A percentile compares a stretch with the other conserved stretches of the same genome.
Evolutionary conservation across 2,113 vertebrate genomes (phyloP).

Genomic region (Lophochroa leadbeateri): DNA sequence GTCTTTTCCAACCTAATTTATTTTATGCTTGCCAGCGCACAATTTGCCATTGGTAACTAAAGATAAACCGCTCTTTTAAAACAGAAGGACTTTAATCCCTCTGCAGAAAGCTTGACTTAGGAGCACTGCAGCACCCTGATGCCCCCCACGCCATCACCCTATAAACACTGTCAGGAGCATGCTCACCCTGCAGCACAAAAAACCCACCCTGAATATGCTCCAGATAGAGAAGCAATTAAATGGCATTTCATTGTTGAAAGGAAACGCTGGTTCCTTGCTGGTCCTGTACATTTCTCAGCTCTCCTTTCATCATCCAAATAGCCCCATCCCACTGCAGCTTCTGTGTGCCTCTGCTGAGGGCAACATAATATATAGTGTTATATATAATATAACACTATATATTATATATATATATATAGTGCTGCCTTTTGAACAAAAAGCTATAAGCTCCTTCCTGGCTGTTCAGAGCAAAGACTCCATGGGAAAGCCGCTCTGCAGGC

Average conservation of each 20-base stretch:
- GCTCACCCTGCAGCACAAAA: neutral
- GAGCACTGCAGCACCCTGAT: accelerated
- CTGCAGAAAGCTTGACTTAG: neutral
- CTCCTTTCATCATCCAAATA: neutral
- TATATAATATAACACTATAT: neutral
- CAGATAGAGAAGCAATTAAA: accelerated
- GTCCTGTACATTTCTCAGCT: neutral
- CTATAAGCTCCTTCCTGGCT: neutral
- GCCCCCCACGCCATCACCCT: neutral
- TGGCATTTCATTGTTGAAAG: accelerated
- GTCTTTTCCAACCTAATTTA: neutral
- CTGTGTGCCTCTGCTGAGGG: too few species aligned
- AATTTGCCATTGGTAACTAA: neutral
- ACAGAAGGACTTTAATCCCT: neutral
- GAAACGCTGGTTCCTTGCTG: neutral
- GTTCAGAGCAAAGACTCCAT: neutral
- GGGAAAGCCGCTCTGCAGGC: accelerated
- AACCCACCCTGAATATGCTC: accelerated
- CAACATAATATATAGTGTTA: neutral
- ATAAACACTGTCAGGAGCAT: accelerated
- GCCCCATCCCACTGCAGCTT: too few species aligned
- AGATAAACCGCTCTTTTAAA: neutral
- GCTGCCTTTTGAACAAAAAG: neutral
- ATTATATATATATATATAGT: neutral
- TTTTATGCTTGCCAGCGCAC: neutral